Conservation (phyloP, 23 tunicate species). For the Clavelina lepadiformis region DNA sequence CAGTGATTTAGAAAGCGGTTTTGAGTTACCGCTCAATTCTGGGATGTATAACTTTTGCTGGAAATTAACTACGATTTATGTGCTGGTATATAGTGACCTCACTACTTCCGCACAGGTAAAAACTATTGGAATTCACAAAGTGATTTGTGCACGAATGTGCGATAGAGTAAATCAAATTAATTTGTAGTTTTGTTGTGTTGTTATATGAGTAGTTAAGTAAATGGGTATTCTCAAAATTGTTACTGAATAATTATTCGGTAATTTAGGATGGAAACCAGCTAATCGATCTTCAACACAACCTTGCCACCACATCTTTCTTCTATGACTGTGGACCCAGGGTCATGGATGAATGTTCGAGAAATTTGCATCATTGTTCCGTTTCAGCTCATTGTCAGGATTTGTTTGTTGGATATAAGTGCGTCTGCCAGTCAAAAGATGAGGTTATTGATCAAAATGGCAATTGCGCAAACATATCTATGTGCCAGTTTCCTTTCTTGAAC, state of each 20-base stretch:
- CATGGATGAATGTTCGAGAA: constrained; percentile 39
- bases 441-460: constrained; percentile 49
- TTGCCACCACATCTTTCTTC: constrained; percentile 4
- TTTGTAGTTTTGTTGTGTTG: neutral
- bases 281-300: constrained; percentile 8
- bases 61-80: constrained; percentile 34
- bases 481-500: too few species aligned
- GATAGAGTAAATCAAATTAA: too few species aligned
- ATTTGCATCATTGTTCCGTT: constrained; percentile 32
- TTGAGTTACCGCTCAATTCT: constrained; percentile 9
- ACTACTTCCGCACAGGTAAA: neutral
- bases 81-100: constrained; percentile 10
- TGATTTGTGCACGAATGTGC: too few species aligned
- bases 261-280: neutral
- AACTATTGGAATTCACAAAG: too few species aligned
- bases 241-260: neutral
- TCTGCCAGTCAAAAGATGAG: constrained; percentile 18
- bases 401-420: constrained; percentile 50
- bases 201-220: neutral
- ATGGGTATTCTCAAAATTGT: neutral
- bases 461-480: constrained; percentile 26
- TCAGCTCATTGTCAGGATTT: constrained; percentile 36
- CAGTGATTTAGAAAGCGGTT: constrained; percentile 16
- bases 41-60: constrained; percentile 43
- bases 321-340: constrained; percentile 48